phyloP scores from a whole-genome alignment of 2,888 invertebrate genomes.

The Cataglyphis albicans region DNA sequence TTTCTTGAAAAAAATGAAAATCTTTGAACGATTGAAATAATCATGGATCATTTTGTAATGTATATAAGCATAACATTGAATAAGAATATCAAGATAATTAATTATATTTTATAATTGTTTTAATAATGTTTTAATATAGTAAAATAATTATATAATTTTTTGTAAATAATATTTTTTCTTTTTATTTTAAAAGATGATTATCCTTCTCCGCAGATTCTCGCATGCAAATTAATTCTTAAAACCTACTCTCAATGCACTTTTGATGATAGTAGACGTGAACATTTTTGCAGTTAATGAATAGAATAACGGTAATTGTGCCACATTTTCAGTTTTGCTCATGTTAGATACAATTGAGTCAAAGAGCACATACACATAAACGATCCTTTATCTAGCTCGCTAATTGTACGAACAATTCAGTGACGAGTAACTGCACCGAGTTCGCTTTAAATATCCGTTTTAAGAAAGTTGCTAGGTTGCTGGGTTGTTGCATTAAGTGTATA shows the following conservation, averaged over 20 bases:
- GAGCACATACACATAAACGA: not conserved
- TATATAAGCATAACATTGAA: not conserved
- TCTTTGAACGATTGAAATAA: not conserved
- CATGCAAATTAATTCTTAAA: not conserved
- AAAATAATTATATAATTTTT: not conserved
- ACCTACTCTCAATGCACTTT: not conserved
- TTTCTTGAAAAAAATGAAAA: not conserved
- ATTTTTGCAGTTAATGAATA: not conserved
- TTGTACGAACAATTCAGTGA: constrained; percentile 21
- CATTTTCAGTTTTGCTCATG: not conserved
- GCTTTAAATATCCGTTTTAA: constrained; percentile 12
- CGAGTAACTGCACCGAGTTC: not conserved
- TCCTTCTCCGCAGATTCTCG: not conserved
- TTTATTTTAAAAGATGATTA: not conserved
- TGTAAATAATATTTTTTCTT: not conserved
- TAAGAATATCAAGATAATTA: not conserved
- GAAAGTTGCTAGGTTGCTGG: constrained; percentile 40
- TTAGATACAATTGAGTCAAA: constrained; percentile 18
- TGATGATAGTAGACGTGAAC: not conserved
- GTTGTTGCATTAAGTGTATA: constrained; percentile 29
- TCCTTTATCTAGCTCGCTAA: constrained; percentile 9
- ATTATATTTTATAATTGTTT: constrained; percentile 2
- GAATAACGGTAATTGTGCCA: not conserved
- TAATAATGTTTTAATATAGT: not conserved
- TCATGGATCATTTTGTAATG: not conserved